A percentile compares a stretch with the other conserved stretches of the same genome.
Evolutionary conservation across 1,140 invertebrate species (phyloP).

Genomic region (Ceratitis capitata): DNA sequence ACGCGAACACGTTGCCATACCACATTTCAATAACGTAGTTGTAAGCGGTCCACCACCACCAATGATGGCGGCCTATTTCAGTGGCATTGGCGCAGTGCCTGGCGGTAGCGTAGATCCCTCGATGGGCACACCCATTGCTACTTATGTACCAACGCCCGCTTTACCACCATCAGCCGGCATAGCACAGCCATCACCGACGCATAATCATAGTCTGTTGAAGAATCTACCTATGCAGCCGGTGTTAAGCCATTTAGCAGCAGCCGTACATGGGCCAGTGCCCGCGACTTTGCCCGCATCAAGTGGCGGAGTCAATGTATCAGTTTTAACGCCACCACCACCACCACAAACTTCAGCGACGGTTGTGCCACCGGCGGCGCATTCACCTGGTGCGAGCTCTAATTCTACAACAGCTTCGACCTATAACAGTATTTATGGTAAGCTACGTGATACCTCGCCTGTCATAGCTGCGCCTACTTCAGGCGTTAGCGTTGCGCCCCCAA

Average conservation of each 20-base stretch:
- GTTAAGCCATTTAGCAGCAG: background rate
- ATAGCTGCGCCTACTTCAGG: conserved; percentile 45
- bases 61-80: conserved; percentile 32
- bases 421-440: conserved; percentile 62
- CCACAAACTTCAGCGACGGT: background rate
- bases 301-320: background rate
- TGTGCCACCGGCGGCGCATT: background rate
- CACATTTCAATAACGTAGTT: conserved; percentile 43
- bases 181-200: conserved; percentile 40
- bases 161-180: conserved; percentile 9
- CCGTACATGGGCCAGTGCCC: background rate
- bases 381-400: background rate
- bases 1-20: conserved; percentile 41
- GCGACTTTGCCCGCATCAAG: background rate
- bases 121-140: conserved; percentile 43
- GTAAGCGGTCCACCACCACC: conserved; percentile 42
- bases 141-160: conserved; percentile 44
- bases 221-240: background rate
- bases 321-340: background rate
- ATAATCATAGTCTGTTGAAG: background rate
- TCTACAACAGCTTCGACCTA: conserved; percentile 50
- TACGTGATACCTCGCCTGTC: conserved; percentile 42
- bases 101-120: conserved; percentile 6
- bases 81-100: conserved; percentile 47
- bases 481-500: too few species aligned